phyloP scores from a whole-genome alignment of 2,888 invertebrate species.

The Glaucopsyche alexis region DNA sequence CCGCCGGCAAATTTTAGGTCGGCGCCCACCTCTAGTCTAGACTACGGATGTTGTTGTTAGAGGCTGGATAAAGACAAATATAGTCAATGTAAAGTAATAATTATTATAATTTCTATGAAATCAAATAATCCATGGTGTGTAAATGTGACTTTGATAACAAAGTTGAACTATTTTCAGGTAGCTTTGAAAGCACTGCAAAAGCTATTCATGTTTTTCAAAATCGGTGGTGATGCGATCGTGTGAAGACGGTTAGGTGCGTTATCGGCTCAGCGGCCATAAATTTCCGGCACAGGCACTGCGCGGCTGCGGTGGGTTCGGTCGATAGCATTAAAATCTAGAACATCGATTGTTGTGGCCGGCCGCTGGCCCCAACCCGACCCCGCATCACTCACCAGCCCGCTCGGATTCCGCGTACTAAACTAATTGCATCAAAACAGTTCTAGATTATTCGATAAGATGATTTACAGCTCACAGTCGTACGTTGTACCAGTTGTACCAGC shows the following conservation, averaged over 20 bases:
- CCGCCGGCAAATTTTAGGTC: too few relatives aligned
- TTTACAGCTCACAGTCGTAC: background rate
- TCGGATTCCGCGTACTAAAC: constrained; percentile 13
- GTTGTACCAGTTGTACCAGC: background rate
- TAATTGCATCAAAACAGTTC: constrained; percentile 1
- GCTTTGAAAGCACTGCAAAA: too few relatives aligned
- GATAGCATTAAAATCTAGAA: constrained; percentile 24
- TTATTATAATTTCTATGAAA: too few relatives aligned
- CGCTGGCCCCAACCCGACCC: constrained; percentile 24
- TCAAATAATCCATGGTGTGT: too few relatives aligned
- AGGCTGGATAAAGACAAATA: too few relatives aligned
- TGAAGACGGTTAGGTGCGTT: background rate
- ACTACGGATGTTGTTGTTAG: too few relatives aligned
- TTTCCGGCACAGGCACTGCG: background rate
- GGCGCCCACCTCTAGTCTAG: too few relatives aligned
- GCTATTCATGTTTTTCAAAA: background rate
- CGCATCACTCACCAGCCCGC: background rate
- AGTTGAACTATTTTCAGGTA: too few relatives aligned
- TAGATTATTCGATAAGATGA: constrained; percentile 19
- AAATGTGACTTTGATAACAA: too few relatives aligned
- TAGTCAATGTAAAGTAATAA: too few relatives aligned
- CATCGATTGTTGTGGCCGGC: background rate
- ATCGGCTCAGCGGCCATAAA: background rate
- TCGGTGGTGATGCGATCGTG: background rate
- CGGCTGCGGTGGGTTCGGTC: background rate